Percentiles rank a stretch among this genome's conserved stretches.
Evolutionary conservation across 2,888 invertebrate species (phyloP).

Genomic region (Drosophila hamatofila): DNA sequence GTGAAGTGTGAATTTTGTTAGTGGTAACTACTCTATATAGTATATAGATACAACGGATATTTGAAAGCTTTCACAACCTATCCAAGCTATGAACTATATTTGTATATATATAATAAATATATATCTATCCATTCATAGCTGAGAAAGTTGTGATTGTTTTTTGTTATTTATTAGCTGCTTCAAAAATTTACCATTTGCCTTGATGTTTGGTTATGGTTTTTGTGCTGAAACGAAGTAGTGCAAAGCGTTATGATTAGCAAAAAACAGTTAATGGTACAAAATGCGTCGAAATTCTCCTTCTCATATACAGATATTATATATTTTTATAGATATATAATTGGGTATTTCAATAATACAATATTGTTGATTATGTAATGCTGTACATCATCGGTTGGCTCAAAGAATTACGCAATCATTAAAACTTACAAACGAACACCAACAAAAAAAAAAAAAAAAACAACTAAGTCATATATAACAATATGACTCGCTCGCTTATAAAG

Average conservation of each 20-base stretch:
- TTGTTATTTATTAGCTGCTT: constrained; percentile 71
- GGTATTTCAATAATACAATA: neutral
- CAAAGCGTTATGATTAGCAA: constrained; percentile 79
- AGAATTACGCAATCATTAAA: constrained; percentile 1
- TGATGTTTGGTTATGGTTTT: constrained; percentile 94
- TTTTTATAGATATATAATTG: neutral
- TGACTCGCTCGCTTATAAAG: neutral
- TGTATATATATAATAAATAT: neutral
- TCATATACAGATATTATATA: neutral
- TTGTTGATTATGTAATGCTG: constrained; percentile 6
- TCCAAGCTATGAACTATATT: constrained; percentile 13
- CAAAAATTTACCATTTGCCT: constrained; percentile 91
- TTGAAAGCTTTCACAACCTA: constrained; percentile 18
- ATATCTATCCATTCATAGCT: constrained; percentile 29
- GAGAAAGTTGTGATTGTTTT: constrained; percentile 24
- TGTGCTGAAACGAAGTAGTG: constrained; percentile 90
- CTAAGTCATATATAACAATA: constrained; percentile 12
- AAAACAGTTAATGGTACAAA: constrained; percentile 61
- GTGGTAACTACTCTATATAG: constrained; percentile 27
- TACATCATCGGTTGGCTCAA: neutral
- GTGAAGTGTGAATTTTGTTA: constrained; percentile 60
- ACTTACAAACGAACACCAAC: too few species aligned
- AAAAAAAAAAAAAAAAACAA: neutral
- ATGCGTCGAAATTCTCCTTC: constrained; percentile 37
- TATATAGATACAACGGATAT: constrained; percentile 13